Evolutionary conservation across 1,140 invertebrate species (phyloP), one percentile per base, ranked within the genome.

Genomic region (Caenorhabditis inopinata): DNA sequence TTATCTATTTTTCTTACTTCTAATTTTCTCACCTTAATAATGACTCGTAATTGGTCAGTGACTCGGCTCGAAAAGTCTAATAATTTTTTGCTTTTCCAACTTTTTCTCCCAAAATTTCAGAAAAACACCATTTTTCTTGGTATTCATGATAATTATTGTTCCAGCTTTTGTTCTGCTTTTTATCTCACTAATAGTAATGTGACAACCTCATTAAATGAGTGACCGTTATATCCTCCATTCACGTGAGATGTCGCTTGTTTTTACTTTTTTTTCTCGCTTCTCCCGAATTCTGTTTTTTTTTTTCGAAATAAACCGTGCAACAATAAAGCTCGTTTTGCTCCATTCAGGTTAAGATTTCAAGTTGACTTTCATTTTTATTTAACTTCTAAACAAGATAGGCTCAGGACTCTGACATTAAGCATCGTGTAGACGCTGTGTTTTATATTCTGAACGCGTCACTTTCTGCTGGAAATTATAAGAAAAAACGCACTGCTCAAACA

Each of bases 261-360:
- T n/a, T n/a, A n/a, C n/a, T n/a, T n/a, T n/a, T n/a, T 42, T 38
- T 38, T 7, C 32, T 38, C 21, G 58, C 38, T 68, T 42, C 38
- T 68, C n/a, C 5, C 9, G 21, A 38, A 7, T 38, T 38, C 12
- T 38, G 35, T 62, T 32, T 16, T n/a, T 9, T 16, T 32, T 58
- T 32, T 32, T 62, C n/a, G 58, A 68, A 68, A 68, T 68, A 68
- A 68, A 68, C 38, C 18, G 23, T 68, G 58, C 32, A 38, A 68
- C 53, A 35, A 38, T 38, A 7, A 16, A 18, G 38, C 38, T 38
- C 2, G 2, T 68, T 7, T 23, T 3, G 12, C 27, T 2, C 6
- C 35, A n/a, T 35, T 0, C 14, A 32, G 5, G 38, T 42, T 42
- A n/a, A n/a, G 16, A 32, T 29, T 58, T 58, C n/a, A 14, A 58